A percentile compares a stretch with the other conserved stretches of the same genome.
phyloP scores from a whole-genome alignment of 2,888 invertebrate species.

The Erebia palarica region DNA sequence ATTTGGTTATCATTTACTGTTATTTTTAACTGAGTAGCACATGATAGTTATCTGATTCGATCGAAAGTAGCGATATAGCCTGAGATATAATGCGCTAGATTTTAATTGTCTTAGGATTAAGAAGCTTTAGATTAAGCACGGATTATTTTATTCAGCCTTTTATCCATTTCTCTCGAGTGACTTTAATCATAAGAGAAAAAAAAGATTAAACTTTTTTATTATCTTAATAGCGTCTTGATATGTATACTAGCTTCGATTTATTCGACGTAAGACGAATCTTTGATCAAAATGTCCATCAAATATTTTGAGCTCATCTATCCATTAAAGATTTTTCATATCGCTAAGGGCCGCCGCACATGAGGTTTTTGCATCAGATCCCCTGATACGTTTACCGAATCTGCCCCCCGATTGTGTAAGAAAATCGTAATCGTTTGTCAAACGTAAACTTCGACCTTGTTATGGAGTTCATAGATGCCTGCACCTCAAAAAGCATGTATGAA shows the following conservation, averaged over 20 bases:
- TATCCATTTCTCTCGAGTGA: too few species aligned
- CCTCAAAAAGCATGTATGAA: too few species aligned
- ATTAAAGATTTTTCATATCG: background rate
- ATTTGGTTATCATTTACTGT: background rate
- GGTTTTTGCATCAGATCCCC: too few species aligned
- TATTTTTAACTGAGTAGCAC: background rate
- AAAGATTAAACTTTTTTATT: too few species aligned
- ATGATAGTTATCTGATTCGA: background rate
- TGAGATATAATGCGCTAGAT: conserved; percentile 7
- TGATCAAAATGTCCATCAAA: conserved; percentile 1
- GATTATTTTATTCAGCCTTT: background rate
- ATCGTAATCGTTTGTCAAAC: too few species aligned
- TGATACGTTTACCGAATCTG: too few species aligned
- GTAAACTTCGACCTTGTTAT: too few species aligned
- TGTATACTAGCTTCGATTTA: background rate
- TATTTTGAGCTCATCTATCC: background rate
- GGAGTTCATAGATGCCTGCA: too few species aligned
- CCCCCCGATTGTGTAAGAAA: too few species aligned
- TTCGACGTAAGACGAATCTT: background rate
- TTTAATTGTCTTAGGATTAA: background rate
- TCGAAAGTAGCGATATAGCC: conserved; percentile 12
- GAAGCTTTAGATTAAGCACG: conserved; percentile 2
- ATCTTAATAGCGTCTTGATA: background rate
- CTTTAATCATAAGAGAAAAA: too few species aligned
- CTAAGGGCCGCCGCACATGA: background rate